Conservation (phyloP, 2,888 invertebrate species). For the Lycia hirtaria region DNA sequence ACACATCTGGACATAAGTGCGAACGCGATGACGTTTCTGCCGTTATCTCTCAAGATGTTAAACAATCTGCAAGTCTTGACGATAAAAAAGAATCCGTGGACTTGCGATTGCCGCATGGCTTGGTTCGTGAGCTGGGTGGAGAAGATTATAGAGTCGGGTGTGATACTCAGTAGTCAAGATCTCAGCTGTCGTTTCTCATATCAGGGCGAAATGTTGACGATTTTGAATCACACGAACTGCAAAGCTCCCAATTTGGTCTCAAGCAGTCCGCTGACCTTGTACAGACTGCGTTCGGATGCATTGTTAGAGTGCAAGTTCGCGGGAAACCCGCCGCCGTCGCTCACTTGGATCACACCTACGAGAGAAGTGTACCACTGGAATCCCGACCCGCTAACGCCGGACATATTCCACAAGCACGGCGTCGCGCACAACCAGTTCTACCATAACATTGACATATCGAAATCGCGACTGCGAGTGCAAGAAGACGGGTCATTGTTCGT, state of each 20-base stretch:
- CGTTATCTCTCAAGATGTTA: constrained; percentile 88
- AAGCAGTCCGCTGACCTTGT: constrained; percentile 87
- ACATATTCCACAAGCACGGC: constrained; percentile 88
- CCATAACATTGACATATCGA: constrained; percentile 73
- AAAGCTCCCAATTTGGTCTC: constrained; percentile 86
- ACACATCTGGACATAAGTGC: constrained; percentile 88
- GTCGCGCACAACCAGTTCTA: constrained; percentile 84
- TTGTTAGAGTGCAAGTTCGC: constrained; percentile 91
- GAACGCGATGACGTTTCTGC: constrained; percentile 89
- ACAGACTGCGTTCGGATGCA: constrained; percentile 88
- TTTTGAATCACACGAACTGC: constrained; percentile 89
- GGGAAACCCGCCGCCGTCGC: constrained; percentile 91
- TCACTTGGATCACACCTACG: constrained; percentile 94
- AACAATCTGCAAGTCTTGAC: constrained; percentile 87
- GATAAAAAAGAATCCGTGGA: constrained; percentile 91
- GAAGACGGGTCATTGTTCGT: constrained; percentile 93
- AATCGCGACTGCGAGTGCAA: constrained; percentile 87
- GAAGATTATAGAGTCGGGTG: constrained; percentile 64
- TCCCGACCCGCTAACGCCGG: constrained; percentile 88
- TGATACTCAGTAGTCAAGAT: constrained; percentile 84
- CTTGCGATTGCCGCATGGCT: constrained; percentile 94
- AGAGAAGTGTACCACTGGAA: constrained; percentile 91
- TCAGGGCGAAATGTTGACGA: constrained; percentile 88
- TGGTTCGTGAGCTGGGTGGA: constrained; percentile 88
- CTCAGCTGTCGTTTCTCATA: constrained; percentile 88